A percentile compares a stretch with the other conserved stretches of the same genome.
Evolutionary conservation across 2,888 invertebrate species (phyloP).

Genomic region (Stenotaenia linearis): DNA sequence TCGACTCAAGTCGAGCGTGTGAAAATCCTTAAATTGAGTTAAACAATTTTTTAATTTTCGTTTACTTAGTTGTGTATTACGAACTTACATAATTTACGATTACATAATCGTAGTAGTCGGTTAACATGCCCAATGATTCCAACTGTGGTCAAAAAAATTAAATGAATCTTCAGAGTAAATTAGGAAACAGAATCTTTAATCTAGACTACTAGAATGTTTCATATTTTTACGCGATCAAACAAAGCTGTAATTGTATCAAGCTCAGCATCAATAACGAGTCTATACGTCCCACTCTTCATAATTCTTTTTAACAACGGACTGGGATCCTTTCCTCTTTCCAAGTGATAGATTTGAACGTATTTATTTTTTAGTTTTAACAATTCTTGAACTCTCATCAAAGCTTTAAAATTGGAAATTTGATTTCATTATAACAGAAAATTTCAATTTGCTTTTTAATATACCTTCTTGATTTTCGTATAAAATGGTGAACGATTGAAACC

Average conservation of each 20-base stretch:
- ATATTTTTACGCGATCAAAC: neutral
- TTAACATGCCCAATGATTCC: neutral
- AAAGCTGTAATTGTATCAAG: neutral
- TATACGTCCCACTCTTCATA: slow-evolving; percentile 83
- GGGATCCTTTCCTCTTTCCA: slow-evolving; percentile 29
- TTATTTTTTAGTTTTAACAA: slow-evolving; percentile 56
- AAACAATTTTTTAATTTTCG: neutral
- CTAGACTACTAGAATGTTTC: neutral
- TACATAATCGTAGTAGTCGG: slow-evolving; percentile 2
- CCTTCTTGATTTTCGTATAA: slow-evolving; percentile 32
- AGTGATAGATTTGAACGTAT: neutral
- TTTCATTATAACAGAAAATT: neutral
- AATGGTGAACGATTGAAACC: slow-evolving; percentile 30
- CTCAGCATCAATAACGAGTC: slow-evolving; percentile 71
- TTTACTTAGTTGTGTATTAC: too few relatives aligned
- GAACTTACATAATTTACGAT: slow-evolving; percentile 15
- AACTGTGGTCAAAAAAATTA: neutral
- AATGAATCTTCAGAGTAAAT: neutral
- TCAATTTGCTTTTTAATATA: neutral
- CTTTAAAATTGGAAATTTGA: neutral
- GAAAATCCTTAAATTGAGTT: slow-evolving; percentile 37
- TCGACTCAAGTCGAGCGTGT: slow-evolving; percentile 35
- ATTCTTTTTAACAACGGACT: slow-evolving; percentile 81
- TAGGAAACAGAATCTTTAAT: neutral
- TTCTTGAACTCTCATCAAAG: slow-evolving; percentile 64